Percentiles rank a stretch among this genome's conserved stretches.
These are phyloP conservation scores for Microplitis demolitor DNA, from an alignment of 1,140 invertebrate genomes.

Conservation along the genomic window DNA sequence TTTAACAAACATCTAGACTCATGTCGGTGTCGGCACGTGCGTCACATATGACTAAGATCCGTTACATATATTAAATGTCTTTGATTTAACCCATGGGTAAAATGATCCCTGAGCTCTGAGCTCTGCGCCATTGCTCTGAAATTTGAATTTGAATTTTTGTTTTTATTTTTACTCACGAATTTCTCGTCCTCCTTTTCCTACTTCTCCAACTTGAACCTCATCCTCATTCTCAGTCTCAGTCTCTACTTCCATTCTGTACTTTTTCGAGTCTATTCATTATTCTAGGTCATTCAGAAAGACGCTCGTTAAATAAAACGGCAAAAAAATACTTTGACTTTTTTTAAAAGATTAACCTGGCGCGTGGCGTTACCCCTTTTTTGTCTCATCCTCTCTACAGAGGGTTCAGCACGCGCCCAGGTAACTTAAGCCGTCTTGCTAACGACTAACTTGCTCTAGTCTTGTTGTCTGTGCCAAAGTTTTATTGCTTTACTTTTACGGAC, in stretches of 20 bases:
- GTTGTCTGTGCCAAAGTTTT: neutral
- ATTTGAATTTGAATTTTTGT: no score
- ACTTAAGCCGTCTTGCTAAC: neutral
- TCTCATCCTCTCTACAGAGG: conserved; percentile 23
- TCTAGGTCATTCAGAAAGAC: conserved; percentile 15
- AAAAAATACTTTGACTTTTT: conserved; percentile 60
- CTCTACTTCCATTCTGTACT: neutral
- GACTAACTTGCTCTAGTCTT: neutral
- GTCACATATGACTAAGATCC: conserved; percentile 31
- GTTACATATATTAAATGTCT: neutral
- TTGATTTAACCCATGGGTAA: no score
- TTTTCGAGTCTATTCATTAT: neutral
- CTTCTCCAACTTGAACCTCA: neutral
- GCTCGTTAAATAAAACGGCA: conserved; percentile 23
- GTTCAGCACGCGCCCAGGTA: conserved; percentile 38
- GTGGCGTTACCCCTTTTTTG: conserved; percentile 48
- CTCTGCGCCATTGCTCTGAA: conserved; percentile 37
- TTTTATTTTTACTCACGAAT: conserved; percentile 5
- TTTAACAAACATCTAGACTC: conserved; percentile 43
- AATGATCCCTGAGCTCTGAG: neutral
- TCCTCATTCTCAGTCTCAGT: neutral
- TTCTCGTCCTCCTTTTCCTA: neutral
- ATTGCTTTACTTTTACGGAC: no score
- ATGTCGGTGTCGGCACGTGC: conserved; percentile 38
- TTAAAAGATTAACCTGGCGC: conserved; percentile 55